phyloP scores from a whole-genome alignment of 2,888 invertebrate species.

The Limnephilus rhombicus region DNA sequence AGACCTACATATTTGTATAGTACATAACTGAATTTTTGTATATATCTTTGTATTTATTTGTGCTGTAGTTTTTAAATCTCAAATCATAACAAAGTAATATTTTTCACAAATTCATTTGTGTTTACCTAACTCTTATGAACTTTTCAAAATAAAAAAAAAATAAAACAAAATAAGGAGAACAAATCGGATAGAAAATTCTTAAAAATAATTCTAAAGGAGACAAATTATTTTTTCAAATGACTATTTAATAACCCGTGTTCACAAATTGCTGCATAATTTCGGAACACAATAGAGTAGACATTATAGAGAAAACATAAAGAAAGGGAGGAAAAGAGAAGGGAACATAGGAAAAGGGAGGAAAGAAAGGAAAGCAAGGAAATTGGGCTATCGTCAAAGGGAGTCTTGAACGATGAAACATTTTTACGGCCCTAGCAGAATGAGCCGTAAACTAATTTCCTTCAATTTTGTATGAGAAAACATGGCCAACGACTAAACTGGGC shows the following conservation, averaged over 20 bases:
- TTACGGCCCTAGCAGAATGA: conserved; percentile 5
- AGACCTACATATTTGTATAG: too few relatives aligned
- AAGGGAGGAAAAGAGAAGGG: neutral
- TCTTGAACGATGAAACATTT: conserved; percentile 32
- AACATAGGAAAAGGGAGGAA: neutral
- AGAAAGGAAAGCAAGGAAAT: conserved; percentile 12
- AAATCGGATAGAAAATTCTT: neutral
- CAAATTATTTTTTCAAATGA: neutral
- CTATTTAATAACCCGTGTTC: neutral
- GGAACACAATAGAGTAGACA: neutral
- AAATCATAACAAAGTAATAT: too few relatives aligned
- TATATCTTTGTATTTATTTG: too few relatives aligned
- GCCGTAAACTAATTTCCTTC: conserved; percentile 36
- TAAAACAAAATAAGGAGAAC: neutral
- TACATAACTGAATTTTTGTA: too few relatives aligned
- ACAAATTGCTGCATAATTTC: neutral
- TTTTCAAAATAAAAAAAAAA: neutral
- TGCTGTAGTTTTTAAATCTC: too few relatives aligned
- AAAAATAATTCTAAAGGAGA: neutral
- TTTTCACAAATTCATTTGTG: neutral
- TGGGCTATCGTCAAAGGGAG: conserved; percentile 19
- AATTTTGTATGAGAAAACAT: conserved; percentile 32
- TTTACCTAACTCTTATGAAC: neutral
- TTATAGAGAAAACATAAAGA: neutral
- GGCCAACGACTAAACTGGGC: neutral